These are phyloP conservation scores for Cremastinae sp. DNA, from an alignment of 2,888 invertebrate genomes.

Conservation along the genomic window DNA sequence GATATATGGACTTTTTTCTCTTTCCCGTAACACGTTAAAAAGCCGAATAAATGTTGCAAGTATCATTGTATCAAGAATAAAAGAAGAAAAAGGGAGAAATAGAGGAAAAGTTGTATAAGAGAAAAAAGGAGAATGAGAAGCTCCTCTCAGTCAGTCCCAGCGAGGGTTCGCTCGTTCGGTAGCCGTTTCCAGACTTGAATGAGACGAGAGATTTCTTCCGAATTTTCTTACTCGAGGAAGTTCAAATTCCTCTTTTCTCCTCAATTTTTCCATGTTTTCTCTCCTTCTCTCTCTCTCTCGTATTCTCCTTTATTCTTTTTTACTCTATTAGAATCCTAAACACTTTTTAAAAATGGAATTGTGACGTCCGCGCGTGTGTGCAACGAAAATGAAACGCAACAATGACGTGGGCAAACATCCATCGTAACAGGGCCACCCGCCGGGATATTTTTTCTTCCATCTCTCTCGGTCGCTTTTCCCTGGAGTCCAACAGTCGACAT, in stretches of 20 bases:
- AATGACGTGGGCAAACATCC: slow-evolving; percentile 73
- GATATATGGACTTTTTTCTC: slow-evolving; percentile 75
- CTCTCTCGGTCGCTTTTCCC: neutral
- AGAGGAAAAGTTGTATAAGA: too few species aligned
- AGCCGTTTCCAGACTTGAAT: slow-evolving; percentile 44
- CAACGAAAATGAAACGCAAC: slow-evolving; percentile 65
- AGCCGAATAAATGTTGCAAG: slow-evolving; percentile 24
- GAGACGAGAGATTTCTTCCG: slow-evolving; percentile 23
- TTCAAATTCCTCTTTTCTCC: slow-evolving; percentile 15
- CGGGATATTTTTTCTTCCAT: slow-evolving; percentile 39
- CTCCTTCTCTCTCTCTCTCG: slow-evolving; percentile 16
- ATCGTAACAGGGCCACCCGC: slow-evolving; percentile 72
- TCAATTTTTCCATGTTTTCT: neutral
- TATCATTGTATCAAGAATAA: slow-evolving; percentile 36
- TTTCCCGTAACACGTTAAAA: slow-evolving; percentile 28
- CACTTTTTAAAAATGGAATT: slow-evolving; percentile 72
- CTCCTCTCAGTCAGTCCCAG: slow-evolving; percentile 44
- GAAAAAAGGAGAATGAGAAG: too few species aligned
- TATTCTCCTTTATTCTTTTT: slow-evolving; percentile 3
- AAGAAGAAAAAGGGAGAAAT: too few species aligned
- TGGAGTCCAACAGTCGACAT: slow-evolving; percentile 16
- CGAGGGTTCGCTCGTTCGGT: slow-evolving; percentile 48
- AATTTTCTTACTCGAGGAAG: slow-evolving; percentile 48
- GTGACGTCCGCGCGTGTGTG: slow-evolving; percentile 71
- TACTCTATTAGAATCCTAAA: slow-evolving; percentile 72